A percentile compares a stretch with the other conserved stretches of the same genome.
Evolutionary conservation across 2,888 invertebrate genomes (phyloP).

Genomic region (Dioctria linearis): DNA sequence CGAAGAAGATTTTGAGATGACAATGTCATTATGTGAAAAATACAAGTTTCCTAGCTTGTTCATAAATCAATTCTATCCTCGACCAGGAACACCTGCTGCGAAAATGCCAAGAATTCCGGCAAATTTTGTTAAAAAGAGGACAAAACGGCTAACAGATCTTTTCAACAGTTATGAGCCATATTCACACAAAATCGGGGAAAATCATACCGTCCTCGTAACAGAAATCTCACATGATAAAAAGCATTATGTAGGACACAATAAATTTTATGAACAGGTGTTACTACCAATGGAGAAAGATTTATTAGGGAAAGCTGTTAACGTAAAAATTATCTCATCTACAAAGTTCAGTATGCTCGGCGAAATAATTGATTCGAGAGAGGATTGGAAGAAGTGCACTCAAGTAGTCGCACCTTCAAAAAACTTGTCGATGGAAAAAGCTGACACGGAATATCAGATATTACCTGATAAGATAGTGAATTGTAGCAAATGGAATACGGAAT

Average conservation of each 20-base stretch:
- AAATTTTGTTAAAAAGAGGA: conserved; percentile 90
- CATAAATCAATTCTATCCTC: conserved; percentile 97
- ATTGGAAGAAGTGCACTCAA: conserved; percentile 69
- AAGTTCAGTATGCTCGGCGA: conserved; percentile 87
- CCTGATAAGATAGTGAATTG: conserved; percentile 2
- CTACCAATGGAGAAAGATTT: conserved; percentile 83
- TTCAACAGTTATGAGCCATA: conserved; percentile 94
- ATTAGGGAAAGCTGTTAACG: conserved; percentile 87
- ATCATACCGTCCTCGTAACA: conserved; percentile 87
- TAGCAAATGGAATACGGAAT: conserved; percentile 16
- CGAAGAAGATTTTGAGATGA: conserved; percentile 89
- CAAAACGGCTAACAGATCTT: conserved; percentile 88
- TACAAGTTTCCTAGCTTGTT: conserved; percentile 95
- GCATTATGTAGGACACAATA: conserved; percentile 95
- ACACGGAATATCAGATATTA: neutral
- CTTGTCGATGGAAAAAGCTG: neutral
- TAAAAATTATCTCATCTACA: conserved; percentile 78
- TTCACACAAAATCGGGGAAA: conserved; percentile 74
- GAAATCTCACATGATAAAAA: conserved; percentile 93
- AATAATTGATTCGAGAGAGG: conserved; percentile 76
- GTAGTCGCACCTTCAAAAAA: conserved; percentile 66
- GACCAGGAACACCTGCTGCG: conserved; percentile 97
- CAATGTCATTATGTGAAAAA: conserved; percentile 84
- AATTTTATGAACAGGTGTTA: conserved; percentile 93
- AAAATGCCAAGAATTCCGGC: conserved; percentile 87